Conservation (phyloP, 2,113 vertebrate genomes). For the Talpa occidentalis region DNA sequence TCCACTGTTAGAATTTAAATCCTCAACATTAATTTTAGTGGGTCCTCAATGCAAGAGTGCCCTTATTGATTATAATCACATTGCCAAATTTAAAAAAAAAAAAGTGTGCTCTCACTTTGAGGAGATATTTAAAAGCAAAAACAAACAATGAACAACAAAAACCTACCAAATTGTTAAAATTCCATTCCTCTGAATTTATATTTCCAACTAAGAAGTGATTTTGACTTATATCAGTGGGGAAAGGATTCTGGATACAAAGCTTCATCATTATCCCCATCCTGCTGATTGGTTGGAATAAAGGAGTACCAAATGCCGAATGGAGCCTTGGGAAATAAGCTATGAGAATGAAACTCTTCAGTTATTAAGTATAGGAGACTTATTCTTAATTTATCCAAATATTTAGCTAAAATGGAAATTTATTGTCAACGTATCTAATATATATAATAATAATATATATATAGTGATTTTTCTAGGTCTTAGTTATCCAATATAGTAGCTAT, state of each 20-base stretch:
- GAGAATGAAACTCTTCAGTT: background rate
- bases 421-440: background rate
- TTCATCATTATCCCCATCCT: background rate
- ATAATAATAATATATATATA: background rate
- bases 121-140: background rate
- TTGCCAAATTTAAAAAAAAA: background rate
- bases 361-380: background rate
- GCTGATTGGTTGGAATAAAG: background rate
- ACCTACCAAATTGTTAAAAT: background rate
- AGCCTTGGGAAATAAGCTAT: background rate
- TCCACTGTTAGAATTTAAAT: background rate
- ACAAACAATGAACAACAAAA: background rate
- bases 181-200: background rate
- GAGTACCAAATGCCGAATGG: background rate
- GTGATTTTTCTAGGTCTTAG: background rate
- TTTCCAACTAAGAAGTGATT: background rate
- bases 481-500: background rate
- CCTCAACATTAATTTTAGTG: background rate
- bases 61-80: background rate
- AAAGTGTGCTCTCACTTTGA: background rate
- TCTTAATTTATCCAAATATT: conserved; percentile 11
- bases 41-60: background rate
- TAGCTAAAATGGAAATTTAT: background rate
- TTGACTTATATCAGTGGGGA: background rate
- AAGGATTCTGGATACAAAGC: background rate